Percentiles rank a stretch among this genome's conserved stretches.
Conservation (phyloP, 1,140 invertebrate species). For the Cyrtorhinus lividipennis region DNA sequence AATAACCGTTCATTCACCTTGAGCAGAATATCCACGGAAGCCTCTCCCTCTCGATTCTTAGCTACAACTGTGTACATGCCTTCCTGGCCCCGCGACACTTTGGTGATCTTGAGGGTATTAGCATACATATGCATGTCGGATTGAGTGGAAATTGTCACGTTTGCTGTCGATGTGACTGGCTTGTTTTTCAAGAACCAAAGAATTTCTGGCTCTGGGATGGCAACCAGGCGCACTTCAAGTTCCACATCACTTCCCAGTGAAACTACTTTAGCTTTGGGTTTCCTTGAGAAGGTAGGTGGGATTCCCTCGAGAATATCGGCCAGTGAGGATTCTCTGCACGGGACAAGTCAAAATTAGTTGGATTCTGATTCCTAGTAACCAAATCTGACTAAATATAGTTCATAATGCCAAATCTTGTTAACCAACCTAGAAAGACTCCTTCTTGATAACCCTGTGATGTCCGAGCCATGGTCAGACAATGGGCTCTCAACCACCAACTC, state of each 20-base stretch:
- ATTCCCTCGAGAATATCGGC: slow-evolving; percentile 84
- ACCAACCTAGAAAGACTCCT: slow-evolving; percentile 55
- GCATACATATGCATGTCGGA: slow-evolving; percentile 84
- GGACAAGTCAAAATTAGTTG: background rate
- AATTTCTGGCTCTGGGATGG: slow-evolving; percentile 79
- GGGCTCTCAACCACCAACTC: slow-evolving; percentile 76
- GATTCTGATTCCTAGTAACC: too few relatives aligned
- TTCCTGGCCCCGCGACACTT: slow-evolving; percentile 57
- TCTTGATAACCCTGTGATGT: slow-evolving; percentile 59
- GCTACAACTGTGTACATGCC: slow-evolving; percentile 77
- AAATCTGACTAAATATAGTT: too few relatives aligned
- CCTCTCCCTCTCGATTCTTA: slow-evolving; percentile 79
- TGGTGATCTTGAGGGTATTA: slow-evolving; percentile 63
- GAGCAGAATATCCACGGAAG: slow-evolving; percentile 60
- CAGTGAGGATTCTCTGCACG: slow-evolving; percentile 63
- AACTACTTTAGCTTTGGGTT: slow-evolving; percentile 68
- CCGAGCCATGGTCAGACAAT: slow-evolving; percentile 74
- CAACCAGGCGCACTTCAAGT: slow-evolving; percentile 69
- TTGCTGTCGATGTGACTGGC: slow-evolving; percentile 48
- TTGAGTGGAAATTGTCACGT: slow-evolving; percentile 54
- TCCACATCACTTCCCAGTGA: slow-evolving; percentile 64
- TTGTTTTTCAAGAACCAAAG: slow-evolving; percentile 65
- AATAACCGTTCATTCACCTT: too few relatives aligned
- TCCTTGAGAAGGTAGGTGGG: slow-evolving; percentile 79
- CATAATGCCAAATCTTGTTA: background rate